Percentiles rank a stretch among this genome's conserved stretches.
Conservation (phyloP, 2,888 invertebrate genomes). For the Biston betularia region DNA sequence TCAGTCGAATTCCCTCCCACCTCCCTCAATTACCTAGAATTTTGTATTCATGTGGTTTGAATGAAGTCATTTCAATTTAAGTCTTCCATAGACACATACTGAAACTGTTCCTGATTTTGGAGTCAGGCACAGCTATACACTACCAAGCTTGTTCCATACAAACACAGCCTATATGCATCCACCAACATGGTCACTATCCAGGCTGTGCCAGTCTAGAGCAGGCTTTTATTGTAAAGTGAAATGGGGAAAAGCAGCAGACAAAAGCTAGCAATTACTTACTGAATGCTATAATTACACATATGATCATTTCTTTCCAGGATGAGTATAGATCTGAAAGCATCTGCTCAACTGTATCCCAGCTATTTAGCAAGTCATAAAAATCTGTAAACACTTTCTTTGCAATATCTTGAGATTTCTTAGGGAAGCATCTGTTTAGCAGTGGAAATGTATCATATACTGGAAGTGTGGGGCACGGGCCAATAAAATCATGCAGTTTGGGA, state of each 20-base stretch:
- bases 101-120: too few relatives aligned
- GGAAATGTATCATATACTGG: constrained; percentile 93
- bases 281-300: constrained; percentile 92
- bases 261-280: constrained; percentile 84
- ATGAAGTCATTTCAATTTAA: not conserved
- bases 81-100: too few relatives aligned
- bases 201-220: too few relatives aligned
- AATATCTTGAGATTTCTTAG: constrained; percentile 89
- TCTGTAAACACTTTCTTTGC: constrained; percentile 88
- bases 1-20: constrained; percentile 32
- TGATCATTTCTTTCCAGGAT: constrained; percentile 94
- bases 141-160: too few relatives aligned
- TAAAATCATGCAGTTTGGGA: constrained; percentile 74
- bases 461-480: constrained; percentile 92
- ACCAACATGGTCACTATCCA: too few relatives aligned
- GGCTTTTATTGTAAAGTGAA: too few relatives aligned
- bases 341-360: constrained; percentile 95
- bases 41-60: constrained; percentile 14
- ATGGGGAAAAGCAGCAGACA: too few relatives aligned
- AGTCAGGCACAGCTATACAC: too few relatives aligned
- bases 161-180: too few relatives aligned
- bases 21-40: constrained; percentile 35
- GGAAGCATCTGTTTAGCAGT: constrained; percentile 95
- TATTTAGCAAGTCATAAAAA: constrained; percentile 93
- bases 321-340: constrained; percentile 95